phyloP scores from a whole-genome alignment of 2,113 vertebrate species.

The Trichechus manatus region DNA sequence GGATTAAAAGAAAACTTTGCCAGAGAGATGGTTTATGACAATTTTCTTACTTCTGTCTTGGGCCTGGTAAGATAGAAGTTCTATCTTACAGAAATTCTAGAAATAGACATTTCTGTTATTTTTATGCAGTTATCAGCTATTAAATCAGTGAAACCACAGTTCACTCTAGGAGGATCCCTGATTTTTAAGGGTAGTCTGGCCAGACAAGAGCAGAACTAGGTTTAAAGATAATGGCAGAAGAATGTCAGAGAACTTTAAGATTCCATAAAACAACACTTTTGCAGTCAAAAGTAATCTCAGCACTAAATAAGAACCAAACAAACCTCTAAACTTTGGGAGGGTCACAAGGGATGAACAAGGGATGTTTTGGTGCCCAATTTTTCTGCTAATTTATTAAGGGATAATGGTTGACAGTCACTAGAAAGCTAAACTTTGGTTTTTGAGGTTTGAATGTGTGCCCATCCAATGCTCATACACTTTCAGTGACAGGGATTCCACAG shows the following conservation, averaged over 20 bases:
- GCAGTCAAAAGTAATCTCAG: not conserved
- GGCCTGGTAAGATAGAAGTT: not conserved
- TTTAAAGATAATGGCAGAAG: not conserved
- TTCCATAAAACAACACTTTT: not conserved
- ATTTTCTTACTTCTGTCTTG: not conserved
- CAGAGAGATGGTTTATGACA: not conserved
- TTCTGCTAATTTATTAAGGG: not conserved
- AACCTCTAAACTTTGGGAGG: not conserved
- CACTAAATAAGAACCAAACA: slow-evolving; percentile 32
- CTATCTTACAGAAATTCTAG: not conserved
- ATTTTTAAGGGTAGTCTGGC: slow-evolving; percentile 11
- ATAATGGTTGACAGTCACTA: not conserved
- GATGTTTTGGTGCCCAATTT: not conserved
- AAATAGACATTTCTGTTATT: slow-evolving; percentile 26
- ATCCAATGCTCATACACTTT: not conserved
- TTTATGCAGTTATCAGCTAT: slow-evolving; percentile 29
- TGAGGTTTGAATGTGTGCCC: not conserved
- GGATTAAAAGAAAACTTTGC: slow-evolving; percentile 11
- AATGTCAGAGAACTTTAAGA: slow-evolving; percentile 32
- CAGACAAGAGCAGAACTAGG: not conserved
- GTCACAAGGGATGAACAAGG: not conserved
- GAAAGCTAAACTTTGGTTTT: not conserved
- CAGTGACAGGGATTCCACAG: not conserved
- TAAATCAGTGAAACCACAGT: slow-evolving; percentile 4
- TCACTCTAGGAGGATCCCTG: not conserved